These are phyloP conservation scores for Momotus momota DNA, from an alignment of 2,797 vertebrate genomes.

Conservation along the genomic window DNA sequence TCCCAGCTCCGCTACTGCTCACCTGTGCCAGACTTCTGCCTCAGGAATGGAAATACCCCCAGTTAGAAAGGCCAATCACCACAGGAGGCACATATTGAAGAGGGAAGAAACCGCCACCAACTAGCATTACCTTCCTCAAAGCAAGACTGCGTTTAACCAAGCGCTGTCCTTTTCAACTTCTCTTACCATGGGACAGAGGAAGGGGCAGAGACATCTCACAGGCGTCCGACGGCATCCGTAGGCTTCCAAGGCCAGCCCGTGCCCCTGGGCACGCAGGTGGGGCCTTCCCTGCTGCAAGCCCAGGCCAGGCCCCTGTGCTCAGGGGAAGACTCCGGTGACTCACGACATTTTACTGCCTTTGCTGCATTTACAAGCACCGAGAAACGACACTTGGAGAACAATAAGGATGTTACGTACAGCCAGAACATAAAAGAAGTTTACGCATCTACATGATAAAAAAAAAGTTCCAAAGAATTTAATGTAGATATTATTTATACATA, in stretches of 20 bases:
- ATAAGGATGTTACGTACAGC: background rate
- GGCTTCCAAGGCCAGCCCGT: background rate
- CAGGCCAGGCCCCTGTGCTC: background rate
- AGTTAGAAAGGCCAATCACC: background rate
- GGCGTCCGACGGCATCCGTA: fast-evolving
- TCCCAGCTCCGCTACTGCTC: background rate
- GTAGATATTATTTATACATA: constrained; percentile 70
- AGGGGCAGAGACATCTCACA: background rate
- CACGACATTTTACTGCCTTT: fast-evolving
- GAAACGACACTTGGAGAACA: background rate
- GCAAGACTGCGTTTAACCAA: background rate
- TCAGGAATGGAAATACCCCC: background rate
- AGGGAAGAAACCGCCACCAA: background rate
- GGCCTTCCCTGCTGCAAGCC: background rate
- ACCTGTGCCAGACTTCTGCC: background rate
- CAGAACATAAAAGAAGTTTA: constrained; percentile 53
- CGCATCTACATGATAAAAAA: constrained; percentile 63
- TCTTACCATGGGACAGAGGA: background rate
- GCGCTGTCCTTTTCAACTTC: background rate
- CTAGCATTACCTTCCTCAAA: background rate
- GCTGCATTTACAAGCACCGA: background rate
- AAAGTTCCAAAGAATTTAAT: constrained; percentile 70
- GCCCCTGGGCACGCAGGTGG: background rate
- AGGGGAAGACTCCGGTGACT: background rate
- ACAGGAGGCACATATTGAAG: background rate